Conservation (phyloP, 2,888 invertebrate species). For the Hartigia nigra region DNA sequence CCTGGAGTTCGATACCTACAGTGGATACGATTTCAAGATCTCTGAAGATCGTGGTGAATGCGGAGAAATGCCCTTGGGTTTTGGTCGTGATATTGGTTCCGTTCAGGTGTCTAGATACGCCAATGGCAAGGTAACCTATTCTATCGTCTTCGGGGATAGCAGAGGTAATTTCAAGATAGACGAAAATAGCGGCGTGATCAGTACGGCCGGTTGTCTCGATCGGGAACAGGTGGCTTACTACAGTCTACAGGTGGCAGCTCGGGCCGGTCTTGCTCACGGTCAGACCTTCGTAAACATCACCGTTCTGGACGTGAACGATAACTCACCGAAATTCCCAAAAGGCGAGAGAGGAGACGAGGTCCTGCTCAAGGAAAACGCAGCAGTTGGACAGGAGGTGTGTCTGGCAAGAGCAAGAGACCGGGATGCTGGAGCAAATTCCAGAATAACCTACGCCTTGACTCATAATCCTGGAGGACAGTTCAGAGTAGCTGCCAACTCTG, state of each 20-base stretch:
- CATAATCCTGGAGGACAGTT: slow-evolving; percentile 86
- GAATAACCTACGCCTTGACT: slow-evolving; percentile 83
- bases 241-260: slow-evolving; percentile 83
- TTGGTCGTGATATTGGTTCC: slow-evolving; percentile 81
- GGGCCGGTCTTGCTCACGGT: slow-evolving; percentile 80
- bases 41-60: slow-evolving; percentile 81
- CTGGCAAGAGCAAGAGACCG: slow-evolving; percentile 87
- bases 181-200: slow-evolving; percentile 81
- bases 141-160: slow-evolving; percentile 84
- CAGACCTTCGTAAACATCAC: slow-evolving; percentile 84
- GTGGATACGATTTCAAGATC: slow-evolving; percentile 85
- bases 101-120: slow-evolving; percentile 70
- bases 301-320: slow-evolving; percentile 90
- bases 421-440: slow-evolving; percentile 90
- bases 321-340: slow-evolving; percentile 84
- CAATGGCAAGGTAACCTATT: slow-evolving; percentile 72
- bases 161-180: slow-evolving; percentile 84
- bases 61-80: slow-evolving; percentile 51
- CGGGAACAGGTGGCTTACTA: slow-evolving; percentile 84
- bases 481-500: slow-evolving; percentile 85
- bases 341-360: slow-evolving; percentile 79
- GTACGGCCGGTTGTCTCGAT: slow-evolving; percentile 83
- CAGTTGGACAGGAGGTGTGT: slow-evolving; percentile 93
- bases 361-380: slow-evolving; percentile 86
- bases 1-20: slow-evolving; percentile 80